phyloP scores from a whole-genome alignment of 2,797 vertebrate genomes.

The Falco novaeseelandiae region DNA sequence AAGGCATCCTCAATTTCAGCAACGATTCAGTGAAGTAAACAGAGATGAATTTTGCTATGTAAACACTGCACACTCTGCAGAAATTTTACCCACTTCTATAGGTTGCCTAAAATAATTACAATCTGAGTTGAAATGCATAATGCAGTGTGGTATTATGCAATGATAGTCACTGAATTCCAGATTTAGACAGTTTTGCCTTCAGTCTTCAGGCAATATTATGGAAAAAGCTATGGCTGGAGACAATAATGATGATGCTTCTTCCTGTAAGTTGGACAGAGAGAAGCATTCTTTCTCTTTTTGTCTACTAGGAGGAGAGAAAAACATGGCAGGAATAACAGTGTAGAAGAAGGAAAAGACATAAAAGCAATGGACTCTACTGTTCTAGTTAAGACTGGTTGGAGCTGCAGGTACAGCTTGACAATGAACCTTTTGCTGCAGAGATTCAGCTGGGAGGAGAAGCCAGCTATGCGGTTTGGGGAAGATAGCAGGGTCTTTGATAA shows the following conservation, averaged over 20 bases:
- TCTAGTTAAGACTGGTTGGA: background rate
- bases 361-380: background rate
- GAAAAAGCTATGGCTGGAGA: background rate
- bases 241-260: background rate
- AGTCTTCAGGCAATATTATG: background rate
- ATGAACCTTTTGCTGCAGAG: background rate
- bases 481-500: background rate
- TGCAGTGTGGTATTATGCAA: background rate
- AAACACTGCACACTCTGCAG: conserved; percentile 11
- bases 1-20: conserved; percentile 30
- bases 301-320: background rate
- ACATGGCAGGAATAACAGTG: background rate
- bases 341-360: background rate
- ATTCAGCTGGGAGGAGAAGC: background rate
- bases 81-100: background rate
- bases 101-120: background rate
- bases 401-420: background rate
- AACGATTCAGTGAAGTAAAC: conserved; percentile 28
- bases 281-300: background rate
- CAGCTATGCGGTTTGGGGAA: background rate
- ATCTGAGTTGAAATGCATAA: background rate
- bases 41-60: conserved; percentile 10
- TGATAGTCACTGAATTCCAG: background rate
- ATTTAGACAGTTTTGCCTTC: background rate
- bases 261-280: background rate